Base-by-base conservation (phyloP, 2,888 invertebrate species). In the Strigamia crassipes region DNA sequence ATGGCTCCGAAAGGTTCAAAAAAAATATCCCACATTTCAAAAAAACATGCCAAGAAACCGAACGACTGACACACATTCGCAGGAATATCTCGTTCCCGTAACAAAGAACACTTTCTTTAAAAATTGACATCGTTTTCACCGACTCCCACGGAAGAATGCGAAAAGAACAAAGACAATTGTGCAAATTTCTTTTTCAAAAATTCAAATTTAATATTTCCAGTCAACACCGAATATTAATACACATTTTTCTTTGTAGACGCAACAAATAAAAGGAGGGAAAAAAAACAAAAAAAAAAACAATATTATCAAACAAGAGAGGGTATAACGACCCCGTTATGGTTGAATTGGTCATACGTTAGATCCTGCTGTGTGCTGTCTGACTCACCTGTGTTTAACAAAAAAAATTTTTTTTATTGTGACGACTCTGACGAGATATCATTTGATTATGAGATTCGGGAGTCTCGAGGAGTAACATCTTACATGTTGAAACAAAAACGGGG, bases 311-410 rank as follows among this genome's bases (percentile, higher is more conserved):
- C 46, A n/a, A n/a, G 15, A 46, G 61, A 61, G 21, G 23, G 61
- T 61, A 61, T 61, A 61, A 61, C 18, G 61, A 61, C 61, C 61
- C 21, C 61, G 61, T 61, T 18, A 21, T 61, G 61, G 61, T 18
- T 61, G 61, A 61, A 61, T 61, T 61, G 61, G 61, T 61, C 61
- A 21, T 61, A n/a, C 61, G 9, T 61, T 61, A 61, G 13, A 61
- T 61, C 61, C 61, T 61, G 61, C 61, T 23, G 61, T n/a, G 46
- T 46, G n/a, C 12, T 46, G 61, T 61, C 61, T 61, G 61, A 61
- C n/a, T 61, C 61, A 61, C 18, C 61, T 23, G 6, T 18, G 18
- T n/a, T 18, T 6, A 61, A 18, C 12, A 18, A 61, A 18, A 61
- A 61, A 23, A 61, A 12, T 23, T 12, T 2, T 18, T n/a, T 5